These are phyloP conservation scores for Melikaiella ostensackeni DNA, from an alignment of 2,888 invertebrate species.

Conservation along the genomic window DNA sequence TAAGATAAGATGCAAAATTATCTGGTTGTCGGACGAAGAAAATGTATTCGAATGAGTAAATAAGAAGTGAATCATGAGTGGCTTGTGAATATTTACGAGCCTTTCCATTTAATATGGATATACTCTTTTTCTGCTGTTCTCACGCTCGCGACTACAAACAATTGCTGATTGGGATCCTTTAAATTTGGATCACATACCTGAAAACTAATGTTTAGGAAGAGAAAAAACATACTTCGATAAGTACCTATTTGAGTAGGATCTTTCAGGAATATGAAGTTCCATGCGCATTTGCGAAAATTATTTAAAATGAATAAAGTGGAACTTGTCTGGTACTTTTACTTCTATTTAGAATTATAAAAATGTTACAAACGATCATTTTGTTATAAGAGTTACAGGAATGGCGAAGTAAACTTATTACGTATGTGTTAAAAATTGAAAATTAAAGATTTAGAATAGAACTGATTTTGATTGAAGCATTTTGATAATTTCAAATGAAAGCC, in stretches of 20 bases:
- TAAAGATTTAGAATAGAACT: no score
- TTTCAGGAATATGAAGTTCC: no score
- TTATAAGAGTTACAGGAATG: no score
- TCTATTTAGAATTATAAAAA: no score
- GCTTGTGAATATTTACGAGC: slow-evolving; percentile 34
- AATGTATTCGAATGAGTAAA: slow-evolving; percentile 32
- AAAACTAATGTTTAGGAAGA: not conserved
- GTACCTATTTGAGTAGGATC: no score
- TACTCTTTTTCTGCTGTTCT: slow-evolving; percentile 30
- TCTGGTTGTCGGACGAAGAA: slow-evolving; percentile 27
- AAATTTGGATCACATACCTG: not conserved
- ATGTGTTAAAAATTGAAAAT: no score
- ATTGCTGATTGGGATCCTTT: not conserved
- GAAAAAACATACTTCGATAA: not conserved
- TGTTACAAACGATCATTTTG: not conserved
- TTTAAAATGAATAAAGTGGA: no score
- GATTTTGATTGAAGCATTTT: no score
- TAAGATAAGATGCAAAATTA: slow-evolving; percentile 37
- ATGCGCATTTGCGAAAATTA: no score
- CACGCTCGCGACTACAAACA: not conserved
- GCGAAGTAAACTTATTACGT: no score
- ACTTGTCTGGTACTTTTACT: no score
- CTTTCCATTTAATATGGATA: slow-evolving; percentile 27
- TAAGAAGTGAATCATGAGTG: slow-evolving; percentile 30
- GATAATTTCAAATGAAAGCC: no score